A percentile compares a stretch with the other conserved stretches of the same genome.
Evolutionary conservation across 2,888 invertebrate species (phyloP).

Genomic region (Formica aserva): DNA sequence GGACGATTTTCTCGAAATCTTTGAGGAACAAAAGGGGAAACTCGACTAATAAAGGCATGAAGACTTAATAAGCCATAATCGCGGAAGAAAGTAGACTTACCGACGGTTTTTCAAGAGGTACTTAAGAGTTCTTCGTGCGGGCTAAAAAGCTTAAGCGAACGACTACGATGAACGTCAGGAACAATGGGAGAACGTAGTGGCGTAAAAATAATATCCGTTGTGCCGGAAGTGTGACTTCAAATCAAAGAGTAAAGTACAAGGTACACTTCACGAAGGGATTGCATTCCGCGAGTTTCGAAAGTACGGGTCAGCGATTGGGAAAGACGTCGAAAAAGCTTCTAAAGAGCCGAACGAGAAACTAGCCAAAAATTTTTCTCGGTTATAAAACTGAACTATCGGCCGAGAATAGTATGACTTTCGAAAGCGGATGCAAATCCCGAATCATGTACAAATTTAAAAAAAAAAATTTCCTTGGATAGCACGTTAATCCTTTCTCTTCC

Average conservation of each 20-base stretch:
- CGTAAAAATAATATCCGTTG: conserved; percentile 44
- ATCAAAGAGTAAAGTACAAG: conserved; percentile 22
- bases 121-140: conserved; percentile 51
- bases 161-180: conserved; percentile 30
- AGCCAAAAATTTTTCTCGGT: neutral
- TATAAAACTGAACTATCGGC: neutral
- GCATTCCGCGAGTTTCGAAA: conserved; percentile 9
- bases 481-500: neutral
- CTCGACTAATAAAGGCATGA: conserved; percentile 45
- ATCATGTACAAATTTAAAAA: neutral
- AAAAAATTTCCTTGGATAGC: neutral
- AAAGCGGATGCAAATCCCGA: conserved; percentile 17
- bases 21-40: conserved; percentile 43
- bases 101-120: conserved; percentile 50
- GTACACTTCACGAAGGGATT: conserved; percentile 11
- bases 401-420: neutral
- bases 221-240: neutral
- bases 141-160: conserved; percentile 47
- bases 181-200: conserved; percentile 33
- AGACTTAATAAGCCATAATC: conserved; percentile 51
- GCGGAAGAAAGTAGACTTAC: conserved; percentile 49
- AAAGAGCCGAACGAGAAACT: neutral
- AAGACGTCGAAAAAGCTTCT: neutral
- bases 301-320: neutral
- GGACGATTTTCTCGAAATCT: conserved; percentile 53